Evolutionary conservation across 2,113 vertebrate genomes (phyloP).

Genomic region (Otis tarda): DNA sequence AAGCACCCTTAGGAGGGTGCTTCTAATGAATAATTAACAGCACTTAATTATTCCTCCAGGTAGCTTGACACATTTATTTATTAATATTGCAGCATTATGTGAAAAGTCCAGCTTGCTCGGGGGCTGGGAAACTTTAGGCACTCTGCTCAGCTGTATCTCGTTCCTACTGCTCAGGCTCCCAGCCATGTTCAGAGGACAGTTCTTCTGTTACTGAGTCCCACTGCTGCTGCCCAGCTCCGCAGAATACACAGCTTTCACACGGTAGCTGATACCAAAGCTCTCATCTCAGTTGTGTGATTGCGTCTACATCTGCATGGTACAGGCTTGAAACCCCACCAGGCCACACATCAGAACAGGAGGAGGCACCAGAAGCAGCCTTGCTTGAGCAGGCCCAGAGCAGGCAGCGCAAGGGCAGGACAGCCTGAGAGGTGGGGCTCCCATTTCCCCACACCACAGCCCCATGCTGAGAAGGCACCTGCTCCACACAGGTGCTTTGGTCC

Average conservation of each 20-base stretch:
- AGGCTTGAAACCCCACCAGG: background rate
- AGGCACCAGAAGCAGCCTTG: background rate
- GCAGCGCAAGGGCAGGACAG: background rate
- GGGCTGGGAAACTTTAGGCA: background rate
- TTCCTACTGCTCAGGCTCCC: background rate
- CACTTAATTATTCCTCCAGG: background rate
- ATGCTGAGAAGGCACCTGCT: background rate
- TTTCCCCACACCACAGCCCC: background rate
- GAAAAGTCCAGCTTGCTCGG: background rate
- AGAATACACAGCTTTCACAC: background rate
- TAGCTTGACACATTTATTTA: background rate
- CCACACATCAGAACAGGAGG: background rate
- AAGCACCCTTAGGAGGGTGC: background rate
- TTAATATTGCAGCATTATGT: background rate
- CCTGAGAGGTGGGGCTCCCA: too few species aligned
- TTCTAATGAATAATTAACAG: background rate
- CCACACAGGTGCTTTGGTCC: background rate
- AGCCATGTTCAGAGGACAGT: background rate
- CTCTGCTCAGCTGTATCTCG: background rate
- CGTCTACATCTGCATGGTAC: accelerated
- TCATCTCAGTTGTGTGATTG: background rate
- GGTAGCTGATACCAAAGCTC: background rate
- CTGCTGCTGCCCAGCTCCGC: background rate
- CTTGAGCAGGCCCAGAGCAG: accelerated
- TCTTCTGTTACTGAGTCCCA: background rate